Evolutionary conservation across 2,888 invertebrate species (phyloP).

Genomic region (Diaprepes abbreviatus): DNA sequence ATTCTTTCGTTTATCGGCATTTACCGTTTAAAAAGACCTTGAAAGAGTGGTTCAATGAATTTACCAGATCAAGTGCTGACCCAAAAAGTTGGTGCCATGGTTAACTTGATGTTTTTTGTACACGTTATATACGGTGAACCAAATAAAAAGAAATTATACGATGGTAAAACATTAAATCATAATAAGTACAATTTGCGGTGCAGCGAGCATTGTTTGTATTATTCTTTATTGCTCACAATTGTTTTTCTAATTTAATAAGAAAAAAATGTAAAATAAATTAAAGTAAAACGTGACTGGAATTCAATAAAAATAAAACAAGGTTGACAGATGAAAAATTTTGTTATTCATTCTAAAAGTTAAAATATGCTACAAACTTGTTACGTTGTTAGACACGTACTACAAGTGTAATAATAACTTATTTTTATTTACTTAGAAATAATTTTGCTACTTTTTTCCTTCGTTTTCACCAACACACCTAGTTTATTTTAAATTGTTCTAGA

Average conservation of each 20-base stretch:
- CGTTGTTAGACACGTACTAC: constrained; percentile 2
- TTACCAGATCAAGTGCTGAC: constrained; percentile 40
- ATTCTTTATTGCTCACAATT: too few species aligned
- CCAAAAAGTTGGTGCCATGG: constrained; percentile 35
- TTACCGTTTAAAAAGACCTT: constrained; percentile 34
- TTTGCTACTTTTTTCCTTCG: neutral
- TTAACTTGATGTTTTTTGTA: constrained; percentile 15
- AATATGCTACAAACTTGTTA: neutral
- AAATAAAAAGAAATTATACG: too few species aligned
- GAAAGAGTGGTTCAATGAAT: constrained; percentile 42
- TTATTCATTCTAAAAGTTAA: neutral
- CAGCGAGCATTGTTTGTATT: too few species aligned
- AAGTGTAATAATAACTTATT: neutral
- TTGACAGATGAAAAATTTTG: neutral
- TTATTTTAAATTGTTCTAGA: constrained; percentile 5
- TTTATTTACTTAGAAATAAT: neutral
- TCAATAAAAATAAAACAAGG: neutral
- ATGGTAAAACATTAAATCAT: too few species aligned
- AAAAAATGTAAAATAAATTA: neutral
- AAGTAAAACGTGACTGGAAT: neutral
- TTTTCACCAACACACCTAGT: neutral
- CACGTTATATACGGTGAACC: neutral
- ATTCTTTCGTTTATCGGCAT: constrained; percentile 13
- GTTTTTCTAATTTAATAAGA: too few species aligned
- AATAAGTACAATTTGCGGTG: too few species aligned